Evolutionary conservation across 2,888 invertebrate species (phyloP), one percentile per base, ranked within the genome.

Genomic region (Orthonychiurus folsomi): DNA sequence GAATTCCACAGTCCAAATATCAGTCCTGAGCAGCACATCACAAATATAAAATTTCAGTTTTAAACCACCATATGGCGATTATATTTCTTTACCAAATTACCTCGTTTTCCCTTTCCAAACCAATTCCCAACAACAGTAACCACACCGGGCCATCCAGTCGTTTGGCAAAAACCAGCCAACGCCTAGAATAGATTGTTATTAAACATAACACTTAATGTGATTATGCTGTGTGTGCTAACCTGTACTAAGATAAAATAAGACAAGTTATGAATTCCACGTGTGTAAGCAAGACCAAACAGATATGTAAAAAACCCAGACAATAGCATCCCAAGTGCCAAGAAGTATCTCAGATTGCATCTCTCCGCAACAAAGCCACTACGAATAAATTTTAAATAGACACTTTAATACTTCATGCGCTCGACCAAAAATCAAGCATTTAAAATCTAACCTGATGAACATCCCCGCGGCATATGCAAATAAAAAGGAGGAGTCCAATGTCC

Each of bases 1-100:
- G 94, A 93, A 79, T 96, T 96, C 96, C 96, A 96, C 3, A 95
- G 82, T 15, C 96, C 96, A 78, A 95, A 95, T 66, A 96, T 90
- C 25, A 96, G 80, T 0, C 83, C 83, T 74, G 77, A 74, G 73
- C 69, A 55, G 18, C n/a, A n/a, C n/a, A n/a, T 9, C 9, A 50
- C 5, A 60, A 28, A 47, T 12, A 61, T 18, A 76, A 77, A 73
- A 25, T 73, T 69, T 28, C 54, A 37, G 60, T 21, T 53, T 9
- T 15, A 53, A 20, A 9, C 53, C n/a, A 53, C 9, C 12, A n/a
- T n/a, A n/a, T n/a, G n/a, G n/a, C n/a, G n/a, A 52, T 21, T 12
- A 52, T 52, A 21, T 24, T 18, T 50, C 61, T 65, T 66, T 66
- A n/a, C n/a, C n/a, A n/a, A n/a, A n/a, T n/a, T n/a, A 77, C 92